phyloP scores from a whole-genome alignment of 2,888 invertebrate genomes.

The Lasius fuliginosus region DNA sequence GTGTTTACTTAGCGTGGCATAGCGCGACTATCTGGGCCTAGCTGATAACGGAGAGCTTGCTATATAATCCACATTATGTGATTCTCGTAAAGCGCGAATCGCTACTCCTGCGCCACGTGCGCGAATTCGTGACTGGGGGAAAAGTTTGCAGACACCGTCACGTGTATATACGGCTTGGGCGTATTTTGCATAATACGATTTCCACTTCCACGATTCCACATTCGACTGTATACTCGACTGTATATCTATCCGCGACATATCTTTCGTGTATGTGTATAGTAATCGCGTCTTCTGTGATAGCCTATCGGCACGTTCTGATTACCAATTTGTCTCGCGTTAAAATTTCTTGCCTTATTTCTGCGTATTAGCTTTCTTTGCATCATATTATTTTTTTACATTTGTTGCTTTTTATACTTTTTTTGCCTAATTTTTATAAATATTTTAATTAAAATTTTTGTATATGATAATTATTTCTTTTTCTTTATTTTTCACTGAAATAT shows the following conservation, averaged over 20 bases:
- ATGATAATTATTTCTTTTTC: not conserved
- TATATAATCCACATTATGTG: constrained; percentile 23
- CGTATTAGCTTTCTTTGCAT: not conserved
- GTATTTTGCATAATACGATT: constrained; percentile 49
- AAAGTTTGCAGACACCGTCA: constrained; percentile 11
- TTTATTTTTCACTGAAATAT: not conserved
- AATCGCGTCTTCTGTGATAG: not conserved
- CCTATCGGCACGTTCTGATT: constrained; percentile 13
- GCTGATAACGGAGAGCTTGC: constrained; percentile 22
- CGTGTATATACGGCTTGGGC: constrained; percentile 14
- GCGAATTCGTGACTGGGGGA: constrained; percentile 9
- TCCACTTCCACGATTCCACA: not conserved
- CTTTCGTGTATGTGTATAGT: not conserved
- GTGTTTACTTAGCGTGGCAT: not conserved
- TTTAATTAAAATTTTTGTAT: not conserved
- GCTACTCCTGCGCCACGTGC: not conserved
- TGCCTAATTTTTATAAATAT: not conserved
- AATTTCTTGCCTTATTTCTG: not conserved
- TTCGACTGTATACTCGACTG: not conserved
- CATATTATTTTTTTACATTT: not conserved
- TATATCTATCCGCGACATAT: not conserved
- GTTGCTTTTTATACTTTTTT: not conserved
- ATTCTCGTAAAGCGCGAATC: constrained; percentile 10
- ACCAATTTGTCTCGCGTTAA: not conserved
- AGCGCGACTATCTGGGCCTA: constrained; percentile 10